A percentile compares a stretch with the other conserved stretches of the same genome.
phyloP scores from a whole-genome alignment of 2,888 invertebrate genomes.

The Strigamia maritima region DNA sequence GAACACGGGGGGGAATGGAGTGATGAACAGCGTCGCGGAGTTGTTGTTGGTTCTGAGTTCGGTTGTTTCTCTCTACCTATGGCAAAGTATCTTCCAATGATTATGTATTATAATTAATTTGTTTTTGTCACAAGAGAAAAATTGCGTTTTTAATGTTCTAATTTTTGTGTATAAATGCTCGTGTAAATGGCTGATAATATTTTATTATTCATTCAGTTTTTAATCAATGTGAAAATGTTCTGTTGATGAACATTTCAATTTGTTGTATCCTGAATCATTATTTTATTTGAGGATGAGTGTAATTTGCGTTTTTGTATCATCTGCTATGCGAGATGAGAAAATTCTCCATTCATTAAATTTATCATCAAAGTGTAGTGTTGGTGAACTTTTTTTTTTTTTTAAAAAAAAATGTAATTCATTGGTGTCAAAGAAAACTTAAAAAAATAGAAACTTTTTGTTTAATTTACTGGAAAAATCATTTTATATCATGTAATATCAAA shows the following conservation, averaged over 20 bases:
- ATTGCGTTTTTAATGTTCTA: background rate
- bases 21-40: background rate
- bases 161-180: background rate
- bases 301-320: slow-evolving; percentile 1
- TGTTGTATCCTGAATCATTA: slow-evolving; percentile 7
- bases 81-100: background rate
- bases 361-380: background rate
- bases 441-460: too few relatives aligned
- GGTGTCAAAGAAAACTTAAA: too few relatives aligned
- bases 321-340: slow-evolving; percentile 20
- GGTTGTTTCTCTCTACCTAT: background rate
- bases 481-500: too few relatives aligned
- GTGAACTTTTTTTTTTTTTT: too few relatives aligned
- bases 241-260: background rate
- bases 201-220: slow-evolving; percentile 9
- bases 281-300: slow-evolving; percentile 18
- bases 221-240: background rate
- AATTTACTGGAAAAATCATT: too few relatives aligned
- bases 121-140: background rate
- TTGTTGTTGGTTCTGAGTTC: background rate
- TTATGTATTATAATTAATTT: background rate
- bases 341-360: background rate
- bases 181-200: background rate
- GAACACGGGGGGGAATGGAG: background rate
- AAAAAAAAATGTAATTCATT: too few relatives aligned